Base-by-base conservation (phyloP, 2,113 vertebrate species). In the Varanus komodoensis region DNA sequence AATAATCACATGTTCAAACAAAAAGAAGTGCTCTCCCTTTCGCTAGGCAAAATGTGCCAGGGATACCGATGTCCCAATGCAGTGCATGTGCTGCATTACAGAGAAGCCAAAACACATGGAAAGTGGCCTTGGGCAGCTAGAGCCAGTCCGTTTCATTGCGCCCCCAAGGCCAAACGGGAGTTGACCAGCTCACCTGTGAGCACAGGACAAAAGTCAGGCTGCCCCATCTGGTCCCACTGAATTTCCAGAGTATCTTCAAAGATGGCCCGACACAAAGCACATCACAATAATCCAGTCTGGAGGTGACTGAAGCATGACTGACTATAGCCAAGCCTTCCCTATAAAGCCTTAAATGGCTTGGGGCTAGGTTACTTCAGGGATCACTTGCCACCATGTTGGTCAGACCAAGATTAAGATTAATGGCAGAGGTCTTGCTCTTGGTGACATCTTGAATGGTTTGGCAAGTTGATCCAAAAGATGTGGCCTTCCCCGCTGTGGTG, bases 1-100 rank as follows among this genome's bases (percentile, higher is more conserved):
- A 64, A 64, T 92, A 93, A 95, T 86, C 64, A 61, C 88, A 91
- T 92, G 78, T 64, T 88, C 67, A 27, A 44, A 8, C 29, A 73
- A 90, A 89, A 92, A 92, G 11, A 93, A 93, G 29, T 0, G 0
- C n/a, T 68, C 48, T 54, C 38, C 54, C 82, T 94, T 38, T 91
- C 54, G 50, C n/a, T 0, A 0, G 78, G 79, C 21, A 89, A 88
- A 82, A 74, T 88, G 82, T 75, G 61, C 15, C 73, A 29, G 38
- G 25, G 78, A 84, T 64, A 85, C 61, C 83, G 91, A 90, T 57
- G 81, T 19, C n/a, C 0, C 3, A 9, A 61, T 1, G 0, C 34
- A 52, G 54, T 64, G 44, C 67, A 67, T 82, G 89, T 52, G 23
- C 78, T 78, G 5, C 6, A 29, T 54, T 1, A 50, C 8, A 48